A percentile compares a stretch with the other conserved stretches of the same genome.
Evolutionary conservation across 2,113 vertebrate species (phyloP).

Genomic region (Meles meles): DNA sequence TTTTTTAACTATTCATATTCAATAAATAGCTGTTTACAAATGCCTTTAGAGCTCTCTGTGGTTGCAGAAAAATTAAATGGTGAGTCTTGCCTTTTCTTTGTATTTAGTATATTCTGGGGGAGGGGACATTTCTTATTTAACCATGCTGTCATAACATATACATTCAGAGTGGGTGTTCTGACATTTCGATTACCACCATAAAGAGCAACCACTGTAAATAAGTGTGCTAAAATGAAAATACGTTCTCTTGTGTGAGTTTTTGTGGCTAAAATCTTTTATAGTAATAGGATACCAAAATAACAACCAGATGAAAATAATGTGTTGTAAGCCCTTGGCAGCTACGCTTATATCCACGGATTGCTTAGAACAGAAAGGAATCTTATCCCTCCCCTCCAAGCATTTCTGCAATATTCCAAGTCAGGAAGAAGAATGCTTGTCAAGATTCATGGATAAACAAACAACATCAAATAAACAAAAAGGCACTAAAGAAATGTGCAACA

Average conservation of each 20-base stretch:
- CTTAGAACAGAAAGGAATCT: conserved; percentile 26
- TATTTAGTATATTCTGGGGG: conserved; percentile 28
- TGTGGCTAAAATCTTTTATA: conserved; percentile 43
- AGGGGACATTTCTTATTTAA: conserved; percentile 18
- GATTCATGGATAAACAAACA: conserved; percentile 28
- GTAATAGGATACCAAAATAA: conserved; percentile 57
- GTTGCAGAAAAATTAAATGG: neutral
- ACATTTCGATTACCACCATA: conserved; percentile 15
- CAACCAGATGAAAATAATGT: conserved; percentile 48
- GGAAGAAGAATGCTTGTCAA: neutral
- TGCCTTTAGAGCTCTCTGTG: conserved; percentile 3
- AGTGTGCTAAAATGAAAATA: conserved; percentile 38
- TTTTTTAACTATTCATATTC: neutral
- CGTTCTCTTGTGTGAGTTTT: neutral
- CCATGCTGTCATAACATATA: neutral
- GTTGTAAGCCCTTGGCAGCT: neutral
- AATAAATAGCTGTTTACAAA: conserved; percentile 54
- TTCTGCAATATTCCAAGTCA: conserved; percentile 33
- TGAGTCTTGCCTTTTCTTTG: conserved; percentile 35
- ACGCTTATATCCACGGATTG: neutral
- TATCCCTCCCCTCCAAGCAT: neutral
- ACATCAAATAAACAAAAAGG: neutral
- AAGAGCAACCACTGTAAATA: conserved; percentile 57
- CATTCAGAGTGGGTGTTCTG: conserved; percentile 41
- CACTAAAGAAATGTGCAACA: neutral